Evolutionary conservation across 1,140 invertebrate species (phyloP).

Genomic region (Telenomus remus): DNA sequence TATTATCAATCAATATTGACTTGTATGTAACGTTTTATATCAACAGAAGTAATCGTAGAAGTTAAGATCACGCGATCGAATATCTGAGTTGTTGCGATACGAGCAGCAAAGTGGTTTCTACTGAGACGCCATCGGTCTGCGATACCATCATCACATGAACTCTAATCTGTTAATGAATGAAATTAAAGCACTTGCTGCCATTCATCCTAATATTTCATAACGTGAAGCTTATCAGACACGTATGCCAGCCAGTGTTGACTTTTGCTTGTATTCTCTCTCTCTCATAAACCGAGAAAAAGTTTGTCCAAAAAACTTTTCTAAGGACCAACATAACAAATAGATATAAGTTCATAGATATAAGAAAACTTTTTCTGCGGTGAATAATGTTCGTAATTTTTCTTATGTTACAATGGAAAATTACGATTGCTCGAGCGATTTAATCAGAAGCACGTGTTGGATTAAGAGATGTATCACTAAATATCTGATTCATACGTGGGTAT

Average conservation of each 20-base stretch:
- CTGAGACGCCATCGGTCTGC: constrained; percentile 3
- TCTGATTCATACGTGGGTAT: not conserved
- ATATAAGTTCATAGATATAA: not conserved
- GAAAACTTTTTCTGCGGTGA: not conserved
- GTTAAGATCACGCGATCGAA: constrained; percentile 21
- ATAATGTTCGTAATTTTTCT: not conserved
- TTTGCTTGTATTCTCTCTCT: too few species aligned
- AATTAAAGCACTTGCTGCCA: constrained; percentile 20
- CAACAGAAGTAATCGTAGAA: constrained; percentile 17
- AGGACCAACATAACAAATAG: not conserved
- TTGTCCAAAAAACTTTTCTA: too few species aligned
- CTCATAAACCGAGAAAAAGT: too few species aligned
- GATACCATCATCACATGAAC: constrained; percentile 2
- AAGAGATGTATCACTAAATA: not conserved
- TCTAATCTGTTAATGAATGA: constrained; percentile 41
- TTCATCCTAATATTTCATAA: constrained; percentile 29
- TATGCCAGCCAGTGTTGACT: not conserved
- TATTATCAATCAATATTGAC: constrained; percentile 28
- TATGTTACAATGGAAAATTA: constrained; percentile 3
- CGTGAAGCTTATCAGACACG: constrained; percentile 13
- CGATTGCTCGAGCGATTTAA: not conserved
- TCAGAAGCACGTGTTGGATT: not conserved
- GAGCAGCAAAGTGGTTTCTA: constrained; percentile 5
- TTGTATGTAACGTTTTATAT: constrained; percentile 28
- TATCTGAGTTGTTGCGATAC: constrained; percentile 23